A percentile compares a stretch with the other conserved stretches of the same genome.
These are phyloP conservation scores for Tarsius wallacei DNA, from an alignment of 2,797 vertebrate genomes.

Conservation along the genomic window DNA sequence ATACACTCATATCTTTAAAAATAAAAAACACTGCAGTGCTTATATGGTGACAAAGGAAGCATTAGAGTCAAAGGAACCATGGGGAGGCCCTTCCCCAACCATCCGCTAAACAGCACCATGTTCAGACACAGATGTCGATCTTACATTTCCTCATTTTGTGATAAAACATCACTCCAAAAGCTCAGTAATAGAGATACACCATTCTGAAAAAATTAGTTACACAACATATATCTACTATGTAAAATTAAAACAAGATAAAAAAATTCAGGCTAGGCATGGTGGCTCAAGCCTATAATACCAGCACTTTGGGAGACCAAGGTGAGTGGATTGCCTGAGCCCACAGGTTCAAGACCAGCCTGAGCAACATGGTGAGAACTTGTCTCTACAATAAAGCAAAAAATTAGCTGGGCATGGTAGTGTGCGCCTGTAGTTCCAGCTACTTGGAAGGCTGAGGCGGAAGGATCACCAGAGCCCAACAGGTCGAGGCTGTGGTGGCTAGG, in stretches of 20 bases:
- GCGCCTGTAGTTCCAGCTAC: too few species aligned
- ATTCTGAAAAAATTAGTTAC: background rate
- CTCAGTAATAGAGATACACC: background rate
- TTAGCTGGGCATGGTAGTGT: too few species aligned
- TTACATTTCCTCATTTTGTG: background rate
- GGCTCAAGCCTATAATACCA: too few species aligned
- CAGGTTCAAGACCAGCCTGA: too few species aligned
- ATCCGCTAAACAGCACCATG: background rate
- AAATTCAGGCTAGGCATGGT: background rate
- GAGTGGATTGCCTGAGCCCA: too few species aligned
- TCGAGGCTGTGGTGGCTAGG: too few species aligned
- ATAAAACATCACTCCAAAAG: background rate
- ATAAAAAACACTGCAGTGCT: background rate
- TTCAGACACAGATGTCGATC: background rate
- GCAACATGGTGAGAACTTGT: too few species aligned
- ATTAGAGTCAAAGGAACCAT: background rate
- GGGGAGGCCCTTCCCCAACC: background rate
- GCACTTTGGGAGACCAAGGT: too few species aligned
- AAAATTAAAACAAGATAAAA: conserved; percentile 26
- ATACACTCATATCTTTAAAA: background rate
- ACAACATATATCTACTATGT: background rate
- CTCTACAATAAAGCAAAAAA: too few species aligned
- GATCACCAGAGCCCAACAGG: too few species aligned
- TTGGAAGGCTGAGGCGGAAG: too few species aligned
- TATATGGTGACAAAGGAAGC: background rate